Evolutionary conservation across 1,140 invertebrate genomes (phyloP), one percentile per base, ranked within the genome.

Genomic region (Trichogramma pretiosum): DNA sequence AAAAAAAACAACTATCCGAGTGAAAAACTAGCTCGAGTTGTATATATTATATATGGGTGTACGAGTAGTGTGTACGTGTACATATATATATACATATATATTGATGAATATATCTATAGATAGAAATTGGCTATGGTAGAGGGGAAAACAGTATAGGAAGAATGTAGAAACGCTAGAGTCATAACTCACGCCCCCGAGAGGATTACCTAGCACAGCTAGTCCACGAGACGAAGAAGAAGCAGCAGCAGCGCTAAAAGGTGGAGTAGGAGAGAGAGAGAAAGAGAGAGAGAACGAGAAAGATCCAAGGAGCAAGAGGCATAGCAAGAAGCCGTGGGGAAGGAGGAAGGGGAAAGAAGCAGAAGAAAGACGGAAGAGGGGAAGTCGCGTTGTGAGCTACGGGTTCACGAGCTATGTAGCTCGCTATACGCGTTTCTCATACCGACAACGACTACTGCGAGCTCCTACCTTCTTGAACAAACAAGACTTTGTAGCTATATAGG

Each of bases 401-500:
- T 62, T 70, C 66, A n/a, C n/a, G n/a, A n/a, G 64, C 67, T 70
- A 67, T 65, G 67, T 70, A 69, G 65, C 67, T 72, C n/a, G n/a
- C n/a, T n/a, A n/a, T n/a, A 72, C 68, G 70, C 68, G 70, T 72
- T 69, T 65, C 70, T 72, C 68, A 72, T 72, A 71, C 70, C 65
- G 56, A 71, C 62, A 60, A 54, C 54, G 51, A 22, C 41, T 49
- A 55, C 48, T 45, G 48, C 53, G 46, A 43, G 49, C 44, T 53
- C 47, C 40, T 30, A 52, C 52, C 41, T 5, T 50, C 49, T 32
- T 21, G 34, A 44, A 53, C 53, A 58, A 60, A 54, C 55, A 60
- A 57, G 57, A 58, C 63, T 61, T 62, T 59, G 58, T 56, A 56
- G 64, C 52, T 46, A 44, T n/a, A n/a, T n/a, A n/a, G n/a, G n/a